Evolutionary conservation across 2,113 vertebrate species (phyloP), one percentile per base, ranked within the genome.

Genomic region (Engystomops pustulosus): DNA sequence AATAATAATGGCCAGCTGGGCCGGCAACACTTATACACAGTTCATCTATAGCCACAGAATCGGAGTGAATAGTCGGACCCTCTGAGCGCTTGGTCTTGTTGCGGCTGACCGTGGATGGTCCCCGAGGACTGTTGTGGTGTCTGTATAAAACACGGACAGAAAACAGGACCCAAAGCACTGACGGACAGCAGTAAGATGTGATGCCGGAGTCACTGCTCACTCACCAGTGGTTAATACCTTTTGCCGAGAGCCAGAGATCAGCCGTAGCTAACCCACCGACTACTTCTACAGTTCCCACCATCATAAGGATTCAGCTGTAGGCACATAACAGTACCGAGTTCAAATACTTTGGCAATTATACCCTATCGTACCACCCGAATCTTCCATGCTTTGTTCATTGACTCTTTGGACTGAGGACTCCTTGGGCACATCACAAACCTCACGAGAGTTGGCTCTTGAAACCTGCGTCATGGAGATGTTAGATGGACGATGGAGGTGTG

Each of bases 151-250:
- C 10, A 44, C 41, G 23, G 14, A 68, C 25, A 45, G 41, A 53
- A 36, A 41, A 25, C 8, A 69, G 36, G 25, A 58, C 17, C 51
- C 34, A 45, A 69, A 84, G 72, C 45, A 23, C 62, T 41, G 62
- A 53, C 32, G 2, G 32, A 78, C 74, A 79, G 83, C 62, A 45
- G 60, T 23, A 23, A 27, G 5, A 67, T 18, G 51, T 1, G 36
- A 17, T 10, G 60, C 25, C 36, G 11, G 38, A 20, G 70, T 72
- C 51, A 44, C 51, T n/a, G 47, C 34, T 45, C 45, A 44, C 30
- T 58, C 44, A 44, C 62, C 74, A 70, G 83, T 79, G 74, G 83
- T 79, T 84, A 58, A 84, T 68, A 78, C 83, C 83, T 44, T 45
- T 74, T 70, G 80, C 23, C 20, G n/a, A 58, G 41, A 76, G 70